phyloP scores from a whole-genome alignment of 2,888 invertebrate genomes.

The Melanotus villosus region DNA sequence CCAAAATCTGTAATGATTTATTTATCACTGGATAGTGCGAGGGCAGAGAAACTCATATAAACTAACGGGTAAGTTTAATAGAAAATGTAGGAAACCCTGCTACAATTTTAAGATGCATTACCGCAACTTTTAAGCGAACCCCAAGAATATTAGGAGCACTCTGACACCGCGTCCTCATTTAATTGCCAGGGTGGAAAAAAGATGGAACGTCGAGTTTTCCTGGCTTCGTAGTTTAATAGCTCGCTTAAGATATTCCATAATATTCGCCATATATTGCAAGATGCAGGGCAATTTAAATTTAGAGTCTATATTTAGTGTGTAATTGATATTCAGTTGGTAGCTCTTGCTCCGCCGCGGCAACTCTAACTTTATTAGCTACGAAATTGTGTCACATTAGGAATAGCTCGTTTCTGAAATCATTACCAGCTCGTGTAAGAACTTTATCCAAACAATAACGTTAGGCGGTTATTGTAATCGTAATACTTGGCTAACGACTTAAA shows the following conservation, averaged over 20 bases:
- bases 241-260: constrained; percentile 35
- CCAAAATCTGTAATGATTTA: constrained; percentile 27
- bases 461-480: too few species aligned
- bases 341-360: constrained; percentile 37
- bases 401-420: constrained; percentile 34
- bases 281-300: constrained; percentile 48
- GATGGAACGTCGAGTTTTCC: background rate
- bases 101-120: constrained; percentile 36
- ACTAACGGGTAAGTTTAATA: constrained; percentile 29
- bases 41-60: constrained; percentile 17
- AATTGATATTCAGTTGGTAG: constrained; percentile 47
- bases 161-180: constrained; percentile 17
- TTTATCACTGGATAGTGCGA: background rate
- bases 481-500: too few species aligned
- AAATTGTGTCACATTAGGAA: constrained; percentile 45
- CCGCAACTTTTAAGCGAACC: constrained; percentile 3
- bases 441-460: constrained; percentile 16
- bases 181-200: constrained; percentile 3
- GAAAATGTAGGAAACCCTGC: constrained; percentile 9
- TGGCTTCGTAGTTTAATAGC: constrained; percentile 27
- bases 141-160: background rate
- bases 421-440: constrained; percentile 22
- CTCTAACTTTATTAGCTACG: constrained; percentile 41
- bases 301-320: constrained; percentile 45
- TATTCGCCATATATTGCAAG: constrained; percentile 45